phyloP scores from a whole-genome alignment of 1,140 invertebrate genomes.

The Lepidostoma basale region DNA sequence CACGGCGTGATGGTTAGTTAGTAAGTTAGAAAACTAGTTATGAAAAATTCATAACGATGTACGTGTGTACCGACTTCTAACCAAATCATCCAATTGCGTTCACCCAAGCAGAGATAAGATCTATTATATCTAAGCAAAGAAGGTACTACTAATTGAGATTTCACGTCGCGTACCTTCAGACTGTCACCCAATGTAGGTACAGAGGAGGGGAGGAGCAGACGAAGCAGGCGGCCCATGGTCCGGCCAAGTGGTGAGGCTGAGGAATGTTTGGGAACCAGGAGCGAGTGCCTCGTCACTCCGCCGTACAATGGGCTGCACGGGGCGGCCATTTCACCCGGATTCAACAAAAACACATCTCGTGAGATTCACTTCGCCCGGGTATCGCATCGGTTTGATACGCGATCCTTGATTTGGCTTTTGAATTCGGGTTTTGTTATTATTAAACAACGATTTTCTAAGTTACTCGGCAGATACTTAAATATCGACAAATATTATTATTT shows the following conservation, averaged over 20 bases:
- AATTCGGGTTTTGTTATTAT: background rate
- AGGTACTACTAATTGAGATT: conserved; percentile 1
- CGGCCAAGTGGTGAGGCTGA: background rate
- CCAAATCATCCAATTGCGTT: no score
- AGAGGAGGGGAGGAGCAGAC: no score
- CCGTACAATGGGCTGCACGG: background rate
- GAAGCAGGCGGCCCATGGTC: no score
- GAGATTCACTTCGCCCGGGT: conserved; percentile 12
- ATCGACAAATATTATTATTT: no score
- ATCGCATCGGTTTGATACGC: background rate
- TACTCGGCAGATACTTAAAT: no score
- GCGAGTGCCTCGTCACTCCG: conserved; percentile 2
- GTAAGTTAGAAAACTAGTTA: no score
- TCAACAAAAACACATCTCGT: conserved; percentile 17
- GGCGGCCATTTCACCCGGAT: background rate
- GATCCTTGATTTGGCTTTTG: background rate
- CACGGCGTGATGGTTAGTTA: no score
- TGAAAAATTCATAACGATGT: no score
- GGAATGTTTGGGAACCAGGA: conserved; percentile 3
- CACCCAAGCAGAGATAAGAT: no score
- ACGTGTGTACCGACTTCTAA: no score
- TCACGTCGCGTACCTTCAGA: conserved; percentile 27
- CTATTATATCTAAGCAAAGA: no score
- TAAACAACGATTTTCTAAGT: no score
- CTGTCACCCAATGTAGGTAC: conserved; percentile 18